phyloP scores from a whole-genome alignment of 2,888 invertebrate genomes.

The Meteorus colon region DNA sequence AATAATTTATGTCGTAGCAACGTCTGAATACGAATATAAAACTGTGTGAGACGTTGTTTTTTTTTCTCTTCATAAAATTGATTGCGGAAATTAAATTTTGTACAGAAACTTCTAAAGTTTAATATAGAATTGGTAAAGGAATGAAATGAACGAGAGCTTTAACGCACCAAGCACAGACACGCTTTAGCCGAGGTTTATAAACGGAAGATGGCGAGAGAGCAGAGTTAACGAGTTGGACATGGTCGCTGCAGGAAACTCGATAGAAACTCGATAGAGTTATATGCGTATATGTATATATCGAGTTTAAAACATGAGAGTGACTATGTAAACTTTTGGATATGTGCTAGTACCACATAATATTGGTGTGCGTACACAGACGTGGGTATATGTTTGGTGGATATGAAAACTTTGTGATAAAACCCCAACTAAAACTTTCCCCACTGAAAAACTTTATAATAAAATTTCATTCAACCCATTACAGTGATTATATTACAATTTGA shows the following conservation, averaged over 20 bases:
- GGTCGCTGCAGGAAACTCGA: conserved; percentile 52
- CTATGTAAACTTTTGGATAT: conserved; percentile 33
- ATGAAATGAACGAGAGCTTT: no score
- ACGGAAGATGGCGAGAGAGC: conserved; percentile 51
- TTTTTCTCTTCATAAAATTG: background rate
- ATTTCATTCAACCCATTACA: background rate
- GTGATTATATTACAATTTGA: no score
- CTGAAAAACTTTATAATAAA: background rate
- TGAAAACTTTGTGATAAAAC: conserved; percentile 1
- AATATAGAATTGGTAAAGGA: no score
- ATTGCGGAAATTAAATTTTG: background rate
- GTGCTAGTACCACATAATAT: conserved; percentile 29
- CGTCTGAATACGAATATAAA: background rate
- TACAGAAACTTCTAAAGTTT: background rate
- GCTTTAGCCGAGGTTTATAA: background rate
- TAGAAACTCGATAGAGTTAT: conserved; percentile 32
- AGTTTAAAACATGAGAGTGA: conserved; percentile 18
- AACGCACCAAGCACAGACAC: background rate
- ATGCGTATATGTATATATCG: background rate
- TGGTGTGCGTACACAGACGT: background rate
- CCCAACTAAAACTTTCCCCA: background rate
- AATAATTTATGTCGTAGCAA: conserved; percentile 1
- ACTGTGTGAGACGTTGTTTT: background rate
- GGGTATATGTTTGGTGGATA: background rate
- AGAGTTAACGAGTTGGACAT: conserved; percentile 66